phyloP scores from a whole-genome alignment of 2,888 invertebrate species.

The Drosophila leonis region DNA sequence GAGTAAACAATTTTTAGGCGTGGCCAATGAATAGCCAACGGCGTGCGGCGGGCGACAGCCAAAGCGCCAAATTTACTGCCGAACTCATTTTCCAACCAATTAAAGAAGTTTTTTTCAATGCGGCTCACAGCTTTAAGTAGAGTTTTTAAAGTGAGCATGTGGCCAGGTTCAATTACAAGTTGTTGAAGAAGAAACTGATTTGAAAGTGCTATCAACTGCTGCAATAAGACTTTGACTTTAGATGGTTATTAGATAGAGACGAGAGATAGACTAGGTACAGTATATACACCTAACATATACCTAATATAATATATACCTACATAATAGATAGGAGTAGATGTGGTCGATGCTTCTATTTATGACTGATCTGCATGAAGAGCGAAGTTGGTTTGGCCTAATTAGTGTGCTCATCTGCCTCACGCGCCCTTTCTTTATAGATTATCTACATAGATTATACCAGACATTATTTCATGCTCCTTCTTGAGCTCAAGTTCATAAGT shows the following conservation, averaged over 20 bases:
- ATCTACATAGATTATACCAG: not conserved
- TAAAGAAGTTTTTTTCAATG: conserved; percentile 33
- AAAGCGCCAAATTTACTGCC: conserved; percentile 33
- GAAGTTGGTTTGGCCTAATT: too few relatives aligned
- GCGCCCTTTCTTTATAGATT: too few relatives aligned
- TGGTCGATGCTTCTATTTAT: too few relatives aligned
- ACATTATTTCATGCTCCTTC: not conserved
- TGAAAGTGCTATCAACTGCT: not conserved
- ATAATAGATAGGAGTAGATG: too few relatives aligned
- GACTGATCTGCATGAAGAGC: too few relatives aligned
- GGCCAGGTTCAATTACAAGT: not conserved
- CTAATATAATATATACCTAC: too few relatives aligned
- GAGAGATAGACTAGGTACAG: too few relatives aligned
- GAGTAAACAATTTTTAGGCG: conserved; percentile 71
- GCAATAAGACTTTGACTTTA: not conserved
- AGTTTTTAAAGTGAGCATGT: not conserved
- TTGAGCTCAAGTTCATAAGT: not conserved
- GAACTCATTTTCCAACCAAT: conserved; percentile 72
- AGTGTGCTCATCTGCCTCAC: too few relatives aligned
- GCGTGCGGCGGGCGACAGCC: conserved; percentile 8
- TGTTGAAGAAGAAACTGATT: not conserved
- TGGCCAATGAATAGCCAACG: conserved; percentile 64
- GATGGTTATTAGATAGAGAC: too few relatives aligned
- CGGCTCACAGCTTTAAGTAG: not conserved
- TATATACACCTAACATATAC: too few relatives aligned